Evolutionary conservation across 2,888 invertebrate species (phyloP).

Genomic region (Ormyrus nitidulus): DNA sequence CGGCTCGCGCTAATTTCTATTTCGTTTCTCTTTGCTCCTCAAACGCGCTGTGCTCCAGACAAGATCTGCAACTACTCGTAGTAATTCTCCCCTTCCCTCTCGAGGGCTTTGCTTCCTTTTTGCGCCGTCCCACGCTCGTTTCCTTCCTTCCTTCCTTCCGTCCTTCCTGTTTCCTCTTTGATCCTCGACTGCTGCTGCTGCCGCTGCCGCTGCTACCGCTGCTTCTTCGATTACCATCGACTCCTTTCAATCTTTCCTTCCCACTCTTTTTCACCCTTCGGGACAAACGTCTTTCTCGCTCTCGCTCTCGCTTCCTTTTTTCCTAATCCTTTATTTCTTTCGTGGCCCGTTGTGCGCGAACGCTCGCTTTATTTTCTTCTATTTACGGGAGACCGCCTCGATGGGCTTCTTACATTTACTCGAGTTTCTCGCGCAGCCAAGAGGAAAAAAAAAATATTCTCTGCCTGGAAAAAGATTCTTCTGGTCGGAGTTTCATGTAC

Average conservation of each 20-base stretch:
- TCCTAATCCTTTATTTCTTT: no score
- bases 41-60: neutral
- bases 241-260: neutral
- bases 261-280: no score
- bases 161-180: constrained; percentile 6
- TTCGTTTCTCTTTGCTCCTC: constrained; percentile 4
- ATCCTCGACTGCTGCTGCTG: neutral
- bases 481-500: no score
- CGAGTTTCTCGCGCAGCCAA: no score
- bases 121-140: neutral
- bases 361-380: no score
- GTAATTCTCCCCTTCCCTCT: neutral
- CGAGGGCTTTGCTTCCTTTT: neutral
- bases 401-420: no score
- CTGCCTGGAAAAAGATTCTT: no score
- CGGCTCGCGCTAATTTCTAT: constrained; percentile 1
- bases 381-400: no score
- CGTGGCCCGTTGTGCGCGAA: no score
- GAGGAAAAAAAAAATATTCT: no score
- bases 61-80: neutral
- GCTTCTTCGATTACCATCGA: constrained; percentile 22
- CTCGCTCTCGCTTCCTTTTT: no score
- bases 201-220: neutral
- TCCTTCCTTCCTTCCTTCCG: constrained; percentile 4
- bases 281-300: no score